Conservation (phyloP, 2,888 invertebrate species). For the Anthrax anthrax region DNA sequence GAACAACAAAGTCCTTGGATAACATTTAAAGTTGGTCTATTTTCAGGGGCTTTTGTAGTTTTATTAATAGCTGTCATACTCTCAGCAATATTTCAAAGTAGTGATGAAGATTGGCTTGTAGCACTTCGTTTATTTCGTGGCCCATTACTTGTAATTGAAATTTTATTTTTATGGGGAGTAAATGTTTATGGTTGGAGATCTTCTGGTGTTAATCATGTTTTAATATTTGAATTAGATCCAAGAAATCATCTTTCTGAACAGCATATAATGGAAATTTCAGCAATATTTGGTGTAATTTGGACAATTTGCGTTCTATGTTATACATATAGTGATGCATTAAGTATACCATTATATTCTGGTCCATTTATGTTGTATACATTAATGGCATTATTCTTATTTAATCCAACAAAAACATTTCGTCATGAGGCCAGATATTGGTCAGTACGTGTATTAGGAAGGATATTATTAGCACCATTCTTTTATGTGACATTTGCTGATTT, state of each 20-base stretch:
- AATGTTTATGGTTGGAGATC: slow-evolving; percentile 73
- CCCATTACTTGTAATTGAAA: slow-evolving; percentile 59
- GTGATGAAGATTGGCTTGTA: slow-evolving; percentile 45
- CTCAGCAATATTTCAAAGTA: slow-evolving; percentile 42
- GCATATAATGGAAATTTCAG: slow-evolving; percentile 61
- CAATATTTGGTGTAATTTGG: slow-evolving; percentile 65
- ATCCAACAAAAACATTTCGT: slow-evolving; percentile 61
- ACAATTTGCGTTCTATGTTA: slow-evolving; percentile 51
- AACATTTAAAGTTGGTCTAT: slow-evolving; percentile 72
- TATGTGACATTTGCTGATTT: slow-evolving; percentile 72
- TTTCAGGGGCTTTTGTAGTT: slow-evolving; percentile 67
- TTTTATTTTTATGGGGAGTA: slow-evolving; percentile 61
- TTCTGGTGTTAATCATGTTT: slow-evolving; percentile 69
- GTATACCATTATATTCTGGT: slow-evolving; percentile 61
- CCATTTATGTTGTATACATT: slow-evolving; percentile 55
- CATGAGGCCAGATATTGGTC: slow-evolving; percentile 68
- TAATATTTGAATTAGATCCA: slow-evolving; percentile 72
- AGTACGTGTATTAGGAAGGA: slow-evolving; percentile 39
- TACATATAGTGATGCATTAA: slow-evolving; percentile 46
- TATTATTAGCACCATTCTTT: slow-evolving; percentile 59
- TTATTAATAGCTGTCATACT: slow-evolving; percentile 56
- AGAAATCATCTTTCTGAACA: slow-evolving; percentile 62
- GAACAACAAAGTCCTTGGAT: slow-evolving; percentile 73
- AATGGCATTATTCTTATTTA: slow-evolving; percentile 54
- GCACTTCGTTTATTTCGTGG: slow-evolving; percentile 67